Evolutionary conservation across 2,888 invertebrate genomes (phyloP), one percentile per base, ranked within the genome.

Genomic region (Drosophila nr. perissopoda): DNA sequence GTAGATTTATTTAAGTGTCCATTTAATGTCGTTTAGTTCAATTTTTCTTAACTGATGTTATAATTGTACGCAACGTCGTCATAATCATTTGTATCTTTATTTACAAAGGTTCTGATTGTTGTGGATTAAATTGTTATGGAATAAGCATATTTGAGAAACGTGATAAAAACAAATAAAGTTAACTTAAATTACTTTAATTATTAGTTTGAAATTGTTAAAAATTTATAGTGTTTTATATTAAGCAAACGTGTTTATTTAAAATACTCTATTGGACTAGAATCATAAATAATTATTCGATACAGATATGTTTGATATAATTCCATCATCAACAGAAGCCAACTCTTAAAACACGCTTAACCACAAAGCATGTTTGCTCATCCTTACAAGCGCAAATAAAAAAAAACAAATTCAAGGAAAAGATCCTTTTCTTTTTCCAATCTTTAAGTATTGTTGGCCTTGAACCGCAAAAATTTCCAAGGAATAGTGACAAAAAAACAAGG

Each of bases 381-480:
- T 21, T 18, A 31, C 25, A 10, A 25, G 4, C 2, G 42, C 66
- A 46, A 29, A 18, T 18, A 49, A 49, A 54, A 13, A 13, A 13
- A 38, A n/a, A 4, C 13, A 25, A 46, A 18, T 48, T 54, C 49
- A 16, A 11, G 53, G 33, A 53, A 62, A 21, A 49, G 13, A 21
- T 33, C 25, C 40, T 33, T 70, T 61, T 60, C 36, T 27, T 27
- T 68, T 42, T 13, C 8, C 6, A 34, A 11, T 1, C 29, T 61
- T 5, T 7, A 18, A 29, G 8, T 29, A 46, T 21, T 58, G 8
- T 29, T 21, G 29, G 7, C 11, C 11, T 13, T 8, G 27, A 38
- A 36, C 36, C 58, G 18, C 38, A 27, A 7, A 48, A 62, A 64
- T 58, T 88, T 83, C 75, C 70, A 18, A 51, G 67, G 64, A 88